Evolutionary conservation across 2,113 vertebrate species (phyloP).

Genomic region (Pongo abelii): DNA sequence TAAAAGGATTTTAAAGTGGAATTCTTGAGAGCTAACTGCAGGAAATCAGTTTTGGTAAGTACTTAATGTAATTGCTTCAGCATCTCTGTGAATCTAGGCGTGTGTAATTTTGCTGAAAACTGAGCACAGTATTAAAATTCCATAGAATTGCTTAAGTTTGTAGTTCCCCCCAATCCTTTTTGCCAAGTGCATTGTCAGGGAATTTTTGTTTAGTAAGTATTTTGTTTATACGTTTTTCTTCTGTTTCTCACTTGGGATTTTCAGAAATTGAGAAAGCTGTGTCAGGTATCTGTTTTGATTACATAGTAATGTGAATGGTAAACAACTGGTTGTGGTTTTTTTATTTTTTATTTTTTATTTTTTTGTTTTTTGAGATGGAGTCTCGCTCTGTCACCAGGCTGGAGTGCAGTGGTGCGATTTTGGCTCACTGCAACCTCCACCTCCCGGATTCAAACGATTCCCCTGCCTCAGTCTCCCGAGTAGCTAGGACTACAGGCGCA

Average conservation of each 20-base stretch:
- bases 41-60: slow-evolving; percentile 36
- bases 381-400: too few species aligned
- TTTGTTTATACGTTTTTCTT: not conserved
- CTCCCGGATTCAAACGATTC: too few species aligned
- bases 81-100: not conserved
- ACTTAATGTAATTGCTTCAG: slow-evolving; percentile 38
- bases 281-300: not conserved
- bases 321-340: not conserved
- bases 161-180: not conserved
- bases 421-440: too few species aligned
- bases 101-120: not conserved
- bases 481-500: too few species aligned
- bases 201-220: not conserved
- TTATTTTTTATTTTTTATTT: not conserved
- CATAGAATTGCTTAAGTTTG: slow-evolving; percentile 16
- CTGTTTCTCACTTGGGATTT: not conserved
- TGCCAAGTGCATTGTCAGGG: not conserved
- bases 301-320: not conserved
- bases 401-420: too few species aligned
- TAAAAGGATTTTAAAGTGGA: slow-evolving; percentile 49
- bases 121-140: not conserved
- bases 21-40: not conserved
- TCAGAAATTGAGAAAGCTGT: slow-evolving; percentile 19
- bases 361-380: not conserved
- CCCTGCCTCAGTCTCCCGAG: too few species aligned